Conservation (phyloP, 2,888 invertebrate genomes). For the Chymomyza caudatula region DNA sequence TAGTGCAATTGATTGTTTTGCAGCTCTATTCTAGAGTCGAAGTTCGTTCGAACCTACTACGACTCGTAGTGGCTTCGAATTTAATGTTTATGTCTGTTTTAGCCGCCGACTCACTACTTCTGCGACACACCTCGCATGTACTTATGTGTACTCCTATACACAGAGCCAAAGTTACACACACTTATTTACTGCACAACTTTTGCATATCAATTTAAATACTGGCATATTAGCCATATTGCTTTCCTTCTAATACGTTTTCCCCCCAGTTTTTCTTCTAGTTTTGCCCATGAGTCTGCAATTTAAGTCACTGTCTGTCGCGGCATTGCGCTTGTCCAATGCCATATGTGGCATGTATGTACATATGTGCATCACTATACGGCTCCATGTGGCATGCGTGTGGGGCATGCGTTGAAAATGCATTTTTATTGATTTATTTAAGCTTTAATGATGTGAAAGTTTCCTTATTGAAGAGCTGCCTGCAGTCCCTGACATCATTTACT, state of each 20-base stretch:
- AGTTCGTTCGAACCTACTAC: too few species aligned
- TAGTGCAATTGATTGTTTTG: too few species aligned
- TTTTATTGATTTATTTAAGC: slow-evolving; percentile 44
- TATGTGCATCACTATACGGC: not conserved
- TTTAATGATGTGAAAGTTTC: slow-evolving; percentile 25
- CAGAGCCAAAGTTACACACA: slow-evolving; percentile 13
- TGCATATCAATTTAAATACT: slow-evolving; percentile 38
- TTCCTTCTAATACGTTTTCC: not conserved
- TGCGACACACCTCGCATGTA: too few species aligned
- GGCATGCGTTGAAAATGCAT: slow-evolving; percentile 25
- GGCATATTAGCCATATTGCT: too few species aligned
- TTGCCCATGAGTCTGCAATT: not conserved
- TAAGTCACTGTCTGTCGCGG: not conserved
- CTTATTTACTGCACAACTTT: slow-evolving; percentile 42
- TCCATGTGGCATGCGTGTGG: not conserved
- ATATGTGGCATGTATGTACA: not conserved
- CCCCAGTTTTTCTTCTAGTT: not conserved
- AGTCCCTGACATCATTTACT: slow-evolving; percentile 39
- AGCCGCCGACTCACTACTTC: too few species aligned
- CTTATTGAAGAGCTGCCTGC: not conserved
- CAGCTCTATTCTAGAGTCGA: too few species aligned
- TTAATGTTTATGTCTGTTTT: too few species aligned
- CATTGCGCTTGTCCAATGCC: not conserved
- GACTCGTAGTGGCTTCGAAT: too few species aligned
- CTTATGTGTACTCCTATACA: not conserved